Evolutionary conservation across 2,113 vertebrate genomes (phyloP).

Genomic region (Myotis yumanensis): DNA sequence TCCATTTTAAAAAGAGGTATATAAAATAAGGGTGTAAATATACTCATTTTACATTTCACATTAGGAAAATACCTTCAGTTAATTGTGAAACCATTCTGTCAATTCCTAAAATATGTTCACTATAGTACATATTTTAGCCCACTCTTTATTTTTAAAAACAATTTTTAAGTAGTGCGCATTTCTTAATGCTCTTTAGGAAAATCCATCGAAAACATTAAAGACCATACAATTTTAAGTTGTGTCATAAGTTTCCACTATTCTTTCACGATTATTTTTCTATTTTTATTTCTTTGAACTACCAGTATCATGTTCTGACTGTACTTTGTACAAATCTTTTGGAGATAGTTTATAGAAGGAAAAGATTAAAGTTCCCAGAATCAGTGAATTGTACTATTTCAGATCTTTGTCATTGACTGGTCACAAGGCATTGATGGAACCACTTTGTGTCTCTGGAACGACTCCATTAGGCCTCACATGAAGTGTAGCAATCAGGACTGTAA

Average conservation of each 20-base stretch:
- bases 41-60: neutral
- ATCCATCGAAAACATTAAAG: constrained; percentile 11
- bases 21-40: neutral
- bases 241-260: neutral
- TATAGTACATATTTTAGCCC: neutral
- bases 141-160: neutral
- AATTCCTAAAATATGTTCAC: neutral
- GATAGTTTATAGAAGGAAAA: constrained; percentile 6
- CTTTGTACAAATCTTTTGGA: constrained; percentile 3
- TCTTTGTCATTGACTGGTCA: constrained; percentile 3
- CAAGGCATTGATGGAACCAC: constrained; percentile 45
- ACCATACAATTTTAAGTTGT: neutral
- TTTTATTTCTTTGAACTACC: constrained; percentile 15
- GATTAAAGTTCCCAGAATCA: constrained; percentile 24
- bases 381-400: constrained; percentile 28
- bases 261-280: constrained; percentile 3
- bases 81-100: neutral
- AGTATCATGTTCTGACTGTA: neutral
- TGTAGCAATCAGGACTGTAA: constrained; percentile 46
- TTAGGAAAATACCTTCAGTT: neutral
- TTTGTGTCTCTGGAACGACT: constrained; percentile 55
- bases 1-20: neutral
- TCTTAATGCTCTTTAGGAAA: constrained; percentile 26
- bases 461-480: constrained; percentile 57
- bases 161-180: neutral